A percentile compares a stretch with the other conserved stretches of the same genome.
Evolutionary conservation across 2,113 vertebrate genomes (phyloP).

Genomic region (Ictidomys tridecemlineatus): DNA sequence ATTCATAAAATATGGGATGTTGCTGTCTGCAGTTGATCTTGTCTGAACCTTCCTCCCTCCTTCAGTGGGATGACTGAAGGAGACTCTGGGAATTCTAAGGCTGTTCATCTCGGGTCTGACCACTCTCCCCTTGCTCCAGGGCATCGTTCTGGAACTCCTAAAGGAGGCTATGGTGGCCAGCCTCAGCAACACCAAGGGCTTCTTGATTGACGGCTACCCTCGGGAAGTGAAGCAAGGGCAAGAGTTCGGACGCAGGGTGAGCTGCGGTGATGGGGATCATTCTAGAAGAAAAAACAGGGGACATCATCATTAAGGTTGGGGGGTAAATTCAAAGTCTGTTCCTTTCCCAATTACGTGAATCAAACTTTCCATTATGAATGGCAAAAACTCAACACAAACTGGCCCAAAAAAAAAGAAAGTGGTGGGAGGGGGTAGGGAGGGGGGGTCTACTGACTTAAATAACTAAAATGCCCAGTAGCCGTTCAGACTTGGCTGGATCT

Average conservation of each 20-base stretch:
- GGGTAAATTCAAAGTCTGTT: background rate
- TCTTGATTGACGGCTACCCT: constrained; percentile 94
- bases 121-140: constrained; percentile 84
- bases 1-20: background rate
- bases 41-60: background rate
- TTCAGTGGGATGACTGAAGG: background rate
- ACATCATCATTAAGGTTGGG: background rate
- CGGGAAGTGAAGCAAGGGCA: constrained; percentile 91
- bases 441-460: background rate
- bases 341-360: background rate
- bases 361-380: background rate
- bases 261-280: background rate
- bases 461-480: background rate
- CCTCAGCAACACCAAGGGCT: constrained; percentile 87
- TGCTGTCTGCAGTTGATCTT: background rate
- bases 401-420: background rate
- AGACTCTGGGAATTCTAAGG: too few relatives aligned
- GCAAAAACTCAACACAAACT: background rate
- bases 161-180: constrained; percentile 90
- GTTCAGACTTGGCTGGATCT: background rate
- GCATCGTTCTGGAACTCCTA: constrained; percentile 91
- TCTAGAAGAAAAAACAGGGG: background rate
- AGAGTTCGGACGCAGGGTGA: constrained; percentile 94
- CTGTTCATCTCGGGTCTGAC: background rate
- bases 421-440: too few relatives aligned